A percentile compares a stretch with the other conserved stretches of the same genome.
Conservation (phyloP, 2,888 invertebrate genomes). For the Tridacna gigas region DNA sequence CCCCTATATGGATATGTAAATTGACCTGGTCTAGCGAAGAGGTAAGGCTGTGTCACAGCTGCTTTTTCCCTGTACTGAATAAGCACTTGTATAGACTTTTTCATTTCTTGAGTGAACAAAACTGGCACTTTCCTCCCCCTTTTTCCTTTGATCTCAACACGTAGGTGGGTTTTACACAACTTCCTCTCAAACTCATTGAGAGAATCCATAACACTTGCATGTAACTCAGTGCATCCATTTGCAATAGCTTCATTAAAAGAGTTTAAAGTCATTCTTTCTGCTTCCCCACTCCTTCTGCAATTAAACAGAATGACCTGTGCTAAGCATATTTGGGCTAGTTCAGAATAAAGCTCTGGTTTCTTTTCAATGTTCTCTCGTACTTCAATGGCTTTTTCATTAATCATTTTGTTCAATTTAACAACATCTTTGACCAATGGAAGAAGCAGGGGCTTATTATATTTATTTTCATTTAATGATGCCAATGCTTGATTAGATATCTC, state of each 20-base stretch:
- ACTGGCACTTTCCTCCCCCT: conserved; percentile 45
- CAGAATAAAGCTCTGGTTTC: conserved; percentile 6
- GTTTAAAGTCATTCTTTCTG: conserved; percentile 52
- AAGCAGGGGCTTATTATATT: conserved; percentile 45
- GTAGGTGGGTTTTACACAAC: conserved; percentile 29
- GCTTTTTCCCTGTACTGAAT: conserved; percentile 28
- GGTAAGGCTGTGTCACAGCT: not conserved
- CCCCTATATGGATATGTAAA: conserved; percentile 43
- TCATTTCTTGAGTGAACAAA: conserved; percentile 44
- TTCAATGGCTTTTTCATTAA: not conserved
- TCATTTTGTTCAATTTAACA: conserved; percentile 28
- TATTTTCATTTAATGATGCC: conserved; percentile 24
- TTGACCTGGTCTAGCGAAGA: conserved; percentile 40
- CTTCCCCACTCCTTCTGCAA: conserved; percentile 88
- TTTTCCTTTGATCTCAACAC: conserved; percentile 53
- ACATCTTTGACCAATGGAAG: conserved; percentile 54
- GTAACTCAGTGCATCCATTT: conserved; percentile 12
- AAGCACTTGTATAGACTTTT: conserved; percentile 15
- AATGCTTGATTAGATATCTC: conserved; percentile 40
- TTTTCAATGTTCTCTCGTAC: not conserved
- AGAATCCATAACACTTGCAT: conserved; percentile 16
- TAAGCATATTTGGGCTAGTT: conserved; percentile 36
- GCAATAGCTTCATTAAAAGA: conserved; percentile 17
- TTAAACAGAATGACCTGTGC: conserved; percentile 58
- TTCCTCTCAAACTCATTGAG: conserved; percentile 50